Conservation (phyloP, 2,797 vertebrate species). For the Eurystomus glaucurus region DNA sequence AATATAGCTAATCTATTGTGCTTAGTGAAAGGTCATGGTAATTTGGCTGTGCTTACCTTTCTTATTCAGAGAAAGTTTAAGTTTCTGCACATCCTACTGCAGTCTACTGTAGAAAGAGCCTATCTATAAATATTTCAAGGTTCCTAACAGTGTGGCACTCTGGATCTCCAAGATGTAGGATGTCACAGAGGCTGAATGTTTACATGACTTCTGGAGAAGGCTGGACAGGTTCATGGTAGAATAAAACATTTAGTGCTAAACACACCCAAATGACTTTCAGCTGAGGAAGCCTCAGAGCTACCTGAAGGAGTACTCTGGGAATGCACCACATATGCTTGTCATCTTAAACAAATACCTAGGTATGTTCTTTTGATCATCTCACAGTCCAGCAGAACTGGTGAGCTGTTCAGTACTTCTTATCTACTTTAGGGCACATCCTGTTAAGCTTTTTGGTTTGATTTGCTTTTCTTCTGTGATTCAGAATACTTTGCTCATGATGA, state of each 20-base stretch:
- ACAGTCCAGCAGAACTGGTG: neutral
- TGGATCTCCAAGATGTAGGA: neutral
- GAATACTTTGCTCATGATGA: neutral
- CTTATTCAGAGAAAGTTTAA: neutral
- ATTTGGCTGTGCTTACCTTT: neutral
- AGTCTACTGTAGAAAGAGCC: neutral
- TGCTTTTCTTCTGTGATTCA: neutral
- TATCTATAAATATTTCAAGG: neutral
- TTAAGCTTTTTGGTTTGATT: neutral
- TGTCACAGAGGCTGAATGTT: accelerated
- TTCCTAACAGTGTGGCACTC: neutral
- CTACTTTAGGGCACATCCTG: neutral
- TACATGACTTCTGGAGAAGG: neutral
- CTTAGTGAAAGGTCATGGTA: neutral
- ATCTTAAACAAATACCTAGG: neutral
- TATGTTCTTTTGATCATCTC: neutral
- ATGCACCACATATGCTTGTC: too few relatives aligned
- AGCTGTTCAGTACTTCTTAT: neutral
- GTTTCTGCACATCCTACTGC: neutral
- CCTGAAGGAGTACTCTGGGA: neutral
- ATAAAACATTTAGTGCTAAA: neutral
- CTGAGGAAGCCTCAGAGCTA: neutral
- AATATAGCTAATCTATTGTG: neutral
- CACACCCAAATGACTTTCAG: neutral
- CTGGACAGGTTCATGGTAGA: neutral